Percentiles rank a stretch among this genome's conserved stretches.
Evolutionary conservation across 2,888 invertebrate species (phyloP).

Genomic region (Eumerus sabulonum): DNA sequence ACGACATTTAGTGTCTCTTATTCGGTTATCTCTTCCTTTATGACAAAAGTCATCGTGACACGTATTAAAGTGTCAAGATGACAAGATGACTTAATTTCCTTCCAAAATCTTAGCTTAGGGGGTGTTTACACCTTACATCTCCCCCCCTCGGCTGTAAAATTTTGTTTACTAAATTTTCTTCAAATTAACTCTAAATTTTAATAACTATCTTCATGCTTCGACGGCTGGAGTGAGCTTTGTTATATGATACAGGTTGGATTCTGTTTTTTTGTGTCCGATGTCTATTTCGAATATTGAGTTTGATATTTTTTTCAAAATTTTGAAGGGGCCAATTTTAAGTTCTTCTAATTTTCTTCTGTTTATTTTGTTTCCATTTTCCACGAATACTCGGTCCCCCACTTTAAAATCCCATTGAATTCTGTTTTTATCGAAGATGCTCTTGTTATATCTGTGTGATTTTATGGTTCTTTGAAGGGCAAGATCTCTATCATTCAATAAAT

Average conservation of each 20-base stretch:
- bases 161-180: constrained; percentile 6
- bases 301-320: constrained; percentile 45
- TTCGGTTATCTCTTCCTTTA: no score
- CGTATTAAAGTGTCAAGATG: no score
- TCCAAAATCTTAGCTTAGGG: not conserved
- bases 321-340: constrained; percentile 53
- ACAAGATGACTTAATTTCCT: no score
- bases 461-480: constrained; percentile 45
- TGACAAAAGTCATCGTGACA: no score
- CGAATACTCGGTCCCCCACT: no score
- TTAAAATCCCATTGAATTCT: constrained; percentile 35
- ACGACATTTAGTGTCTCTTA: no score
- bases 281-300: constrained; percentile 50
- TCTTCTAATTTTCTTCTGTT: constrained; percentile 63
- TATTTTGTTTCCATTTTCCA: no score
- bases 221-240: constrained; percentile 10
- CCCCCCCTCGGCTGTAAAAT: constrained; percentile 5
- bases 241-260: constrained; percentile 15
- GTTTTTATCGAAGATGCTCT: constrained; percentile 47
- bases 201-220: not conserved
- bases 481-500: constrained; percentile 36
- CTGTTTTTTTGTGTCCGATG: constrained; percentile 19
- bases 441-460: constrained; percentile 54
- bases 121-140: constrained; percentile 17
- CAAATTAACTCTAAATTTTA: not conserved